Base-by-base conservation (phyloP, 2,797 vertebrate genomes). In the Lacerta agilis region DNA sequence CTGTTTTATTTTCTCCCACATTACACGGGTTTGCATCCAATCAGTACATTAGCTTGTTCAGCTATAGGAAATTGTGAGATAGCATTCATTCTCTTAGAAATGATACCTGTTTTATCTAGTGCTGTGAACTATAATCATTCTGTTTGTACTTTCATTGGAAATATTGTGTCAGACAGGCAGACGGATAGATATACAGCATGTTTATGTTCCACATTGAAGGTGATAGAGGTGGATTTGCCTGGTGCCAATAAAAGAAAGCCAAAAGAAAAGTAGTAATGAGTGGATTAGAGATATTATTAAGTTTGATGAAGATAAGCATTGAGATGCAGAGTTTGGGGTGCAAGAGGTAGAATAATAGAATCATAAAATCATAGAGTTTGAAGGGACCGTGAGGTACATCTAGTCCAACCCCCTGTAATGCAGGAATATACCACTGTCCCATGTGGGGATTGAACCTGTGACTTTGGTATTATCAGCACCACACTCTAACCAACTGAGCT, bases 121-220 rank as follows among this genome's bases (percentile, higher is more conserved):
- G 43, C 94, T 95, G 43, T 90, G 83, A 92, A 43, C 64, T 61
- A 81, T 91, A 92, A 83, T 88, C 86, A 89, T 90, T 86, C 87
- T 94, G 85, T 93, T 95, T 94, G 77, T 89, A 93, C 86, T 94
- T 95, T 90, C 85, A 95, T 85, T 95, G 92, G 85, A 93, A 94
- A 91, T 93, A 91, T 0, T 94, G 91, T n/a, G 33, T 73, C 13
- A 33, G 71, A 64, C 61, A 64, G 61, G 20, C 6, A 64, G 1
- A 23, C 5, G 20, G 20, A 64, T 23, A 64, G 61, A 64, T 20
- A 18, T 20, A 67, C 2, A 87, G 87, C 49, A 86, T 80, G 29
- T 91, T 94, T 89, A 1, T 89, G 87, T 94, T 92, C 92, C 89
- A 45, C 88, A 58, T 93, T 94, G 76, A 20, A 64, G 36, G 76